Conservation (phyloP, 2,888 invertebrate genomes). For the Nasonovia ribisnigri region DNA sequence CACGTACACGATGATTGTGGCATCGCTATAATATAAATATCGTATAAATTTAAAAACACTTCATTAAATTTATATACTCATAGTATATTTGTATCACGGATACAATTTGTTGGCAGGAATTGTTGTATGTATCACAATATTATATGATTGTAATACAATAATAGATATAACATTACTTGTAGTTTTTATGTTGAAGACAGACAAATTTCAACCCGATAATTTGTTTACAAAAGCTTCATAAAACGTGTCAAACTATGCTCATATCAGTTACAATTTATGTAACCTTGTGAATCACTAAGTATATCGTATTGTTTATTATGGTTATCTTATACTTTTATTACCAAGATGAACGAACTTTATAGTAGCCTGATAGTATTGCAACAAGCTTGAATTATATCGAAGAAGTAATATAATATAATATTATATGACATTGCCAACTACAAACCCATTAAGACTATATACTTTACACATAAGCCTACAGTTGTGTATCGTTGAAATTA, state of each 20-base stretch:
- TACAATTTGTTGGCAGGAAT: background rate
- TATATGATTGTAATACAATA: no score
- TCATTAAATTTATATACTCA: background rate
- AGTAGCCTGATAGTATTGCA: background rate
- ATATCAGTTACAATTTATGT: constrained; percentile 5
- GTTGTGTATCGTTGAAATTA: background rate
- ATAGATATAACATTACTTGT: background rate
- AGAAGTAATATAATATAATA: background rate
- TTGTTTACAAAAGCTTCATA: background rate
- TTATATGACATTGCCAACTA: background rate
- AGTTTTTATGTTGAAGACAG: background rate
- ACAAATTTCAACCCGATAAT: background rate
- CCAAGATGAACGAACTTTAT: constrained; percentile 10
- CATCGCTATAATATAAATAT: background rate
- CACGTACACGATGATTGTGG: background rate
- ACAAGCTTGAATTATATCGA: background rate
- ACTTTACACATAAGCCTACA: background rate
- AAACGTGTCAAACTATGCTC: background rate
- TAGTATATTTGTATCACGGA: background rate
- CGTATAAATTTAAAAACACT: background rate
- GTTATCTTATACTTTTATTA: constrained; percentile 9
- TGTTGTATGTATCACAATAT: background rate
- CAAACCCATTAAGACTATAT: background rate
- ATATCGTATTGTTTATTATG: background rate
- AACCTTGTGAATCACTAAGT: background rate